Evolutionary conservation across 2,113 vertebrate species (phyloP).

Genomic region (Jaculus jaculus): DNA sequence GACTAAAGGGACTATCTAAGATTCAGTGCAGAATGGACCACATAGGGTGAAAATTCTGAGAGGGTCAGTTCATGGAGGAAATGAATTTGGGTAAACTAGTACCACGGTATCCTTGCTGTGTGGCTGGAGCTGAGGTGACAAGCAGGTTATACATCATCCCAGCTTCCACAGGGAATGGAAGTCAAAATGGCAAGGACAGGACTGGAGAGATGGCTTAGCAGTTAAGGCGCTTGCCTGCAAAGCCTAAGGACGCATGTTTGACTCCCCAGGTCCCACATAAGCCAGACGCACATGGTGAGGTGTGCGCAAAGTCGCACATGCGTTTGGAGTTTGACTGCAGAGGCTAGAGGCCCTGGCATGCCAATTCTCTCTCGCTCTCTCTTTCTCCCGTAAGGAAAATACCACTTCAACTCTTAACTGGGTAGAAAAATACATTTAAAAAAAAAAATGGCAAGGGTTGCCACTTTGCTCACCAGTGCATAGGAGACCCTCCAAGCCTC

Average conservation of each 20-base stretch:
- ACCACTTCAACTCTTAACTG: no score
- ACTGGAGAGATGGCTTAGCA: no score
- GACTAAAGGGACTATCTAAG: background rate
- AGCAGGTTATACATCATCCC: background rate
- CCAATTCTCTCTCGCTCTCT: no score
- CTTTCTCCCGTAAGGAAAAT: no score
- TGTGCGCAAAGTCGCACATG: no score
- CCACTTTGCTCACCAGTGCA: background rate
- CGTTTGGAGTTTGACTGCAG: no score
- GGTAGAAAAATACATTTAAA: no score
- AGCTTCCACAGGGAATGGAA: conserved; percentile 1
- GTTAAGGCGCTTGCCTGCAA: no score
- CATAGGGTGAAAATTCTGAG: background rate
- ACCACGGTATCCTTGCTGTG: background rate
- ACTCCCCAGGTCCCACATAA: no score
- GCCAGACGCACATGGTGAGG: no score
- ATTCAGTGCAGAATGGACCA: background rate
- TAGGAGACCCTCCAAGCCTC: background rate
- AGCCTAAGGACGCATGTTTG: no score
- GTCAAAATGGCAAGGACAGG: background rate
- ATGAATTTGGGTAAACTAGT: background rate
- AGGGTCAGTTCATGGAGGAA: background rate
- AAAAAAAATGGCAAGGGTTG: background rate
- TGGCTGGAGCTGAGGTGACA: background rate
- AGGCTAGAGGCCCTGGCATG: no score